Base-by-base conservation (phyloP, 2,113 vertebrate genomes). In the Nothobranchius kuhntae region DNA sequence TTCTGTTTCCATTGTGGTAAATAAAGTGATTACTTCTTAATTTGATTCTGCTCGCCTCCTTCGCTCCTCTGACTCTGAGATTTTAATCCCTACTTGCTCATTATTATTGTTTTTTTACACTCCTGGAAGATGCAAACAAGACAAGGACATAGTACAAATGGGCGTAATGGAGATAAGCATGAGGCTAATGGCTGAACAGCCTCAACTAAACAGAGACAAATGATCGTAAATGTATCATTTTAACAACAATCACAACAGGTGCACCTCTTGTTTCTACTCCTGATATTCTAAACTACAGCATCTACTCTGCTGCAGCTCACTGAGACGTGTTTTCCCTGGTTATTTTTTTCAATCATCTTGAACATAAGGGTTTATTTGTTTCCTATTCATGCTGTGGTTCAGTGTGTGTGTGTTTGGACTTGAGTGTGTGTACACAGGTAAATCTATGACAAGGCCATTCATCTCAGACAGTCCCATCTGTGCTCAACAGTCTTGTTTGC, bases 401-500 rank as follows among this genome's bases (percentile, higher is more conserved):
- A 51, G 21, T 47, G 55, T 52, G 44, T 0, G 13, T 56, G 67
- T 53, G 56, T 59, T 10, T 11, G 3, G 52, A 13, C 30, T 54
- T 44, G 54, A 44, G 47, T 21, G 50, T 40, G 21, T 12, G 2
- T 69, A 51, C 12, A 3, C 51, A 75, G 9, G 30, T 73, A 73
- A 74, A 12, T 79, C 46, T 13, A 54, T 75, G 78, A 78, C 76
- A 78, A 75, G 69, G 61, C 71, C 68, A 82, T 87, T 68, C 71
- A 81, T 86, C 81, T 84, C 73, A 76, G 63, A 65, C 75, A 61
- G 73, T 45, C 26, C 70, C 84, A 82, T 80, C 82, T 82, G 80
- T 11, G 54, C 56, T 60, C 61, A 67, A n/a, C 66, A 77, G 77
- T 71, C 69, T 80, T 87, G 85, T 86, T 84, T 84, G 77, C 74